Conservation (phyloP, 2,888 invertebrate species). For the Diarsia rubi region DNA sequence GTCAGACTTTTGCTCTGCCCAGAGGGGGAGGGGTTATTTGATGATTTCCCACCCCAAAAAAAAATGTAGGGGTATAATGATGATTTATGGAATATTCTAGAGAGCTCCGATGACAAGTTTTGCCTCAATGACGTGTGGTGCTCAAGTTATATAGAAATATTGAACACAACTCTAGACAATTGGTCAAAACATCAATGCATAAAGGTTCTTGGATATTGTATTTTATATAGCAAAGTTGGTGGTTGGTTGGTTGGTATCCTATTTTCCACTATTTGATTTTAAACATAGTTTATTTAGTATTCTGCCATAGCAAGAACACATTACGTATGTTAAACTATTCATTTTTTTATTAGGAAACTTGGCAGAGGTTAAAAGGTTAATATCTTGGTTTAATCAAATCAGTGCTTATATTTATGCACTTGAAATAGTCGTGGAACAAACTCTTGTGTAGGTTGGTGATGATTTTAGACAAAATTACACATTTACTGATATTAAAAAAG, state of each 20-base stretch:
- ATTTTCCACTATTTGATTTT: too few relatives aligned
- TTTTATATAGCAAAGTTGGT: background rate
- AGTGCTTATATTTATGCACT: background rate
- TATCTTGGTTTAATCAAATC: constrained; percentile 11
- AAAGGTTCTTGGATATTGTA: background rate
- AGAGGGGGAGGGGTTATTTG: too few relatives aligned
- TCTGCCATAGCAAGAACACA: background rate
- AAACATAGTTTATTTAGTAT: background rate
- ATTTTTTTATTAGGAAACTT: constrained; percentile 12
- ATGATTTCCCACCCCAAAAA: too few relatives aligned
- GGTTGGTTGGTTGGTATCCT: too few relatives aligned
- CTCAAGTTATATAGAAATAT: constrained; percentile 1
- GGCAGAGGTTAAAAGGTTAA: constrained; percentile 26
- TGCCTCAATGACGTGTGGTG: background rate
- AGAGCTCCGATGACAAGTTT: background rate
- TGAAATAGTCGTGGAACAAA: background rate
- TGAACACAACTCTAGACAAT: background rate
- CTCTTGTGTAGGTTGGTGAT: background rate
- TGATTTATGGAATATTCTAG: background rate
- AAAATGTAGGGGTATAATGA: background rate
- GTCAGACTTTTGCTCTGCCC: too few relatives aligned
- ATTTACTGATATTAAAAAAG: background rate
- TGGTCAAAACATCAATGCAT: too few relatives aligned
- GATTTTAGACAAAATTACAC: background rate
- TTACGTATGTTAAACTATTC: constrained; percentile 25